Evolutionary conservation across 2,797 vertebrate species (phyloP), one percentile per base, ranked within the genome.

Genomic region (Acanthurus leucopareius): DNA sequence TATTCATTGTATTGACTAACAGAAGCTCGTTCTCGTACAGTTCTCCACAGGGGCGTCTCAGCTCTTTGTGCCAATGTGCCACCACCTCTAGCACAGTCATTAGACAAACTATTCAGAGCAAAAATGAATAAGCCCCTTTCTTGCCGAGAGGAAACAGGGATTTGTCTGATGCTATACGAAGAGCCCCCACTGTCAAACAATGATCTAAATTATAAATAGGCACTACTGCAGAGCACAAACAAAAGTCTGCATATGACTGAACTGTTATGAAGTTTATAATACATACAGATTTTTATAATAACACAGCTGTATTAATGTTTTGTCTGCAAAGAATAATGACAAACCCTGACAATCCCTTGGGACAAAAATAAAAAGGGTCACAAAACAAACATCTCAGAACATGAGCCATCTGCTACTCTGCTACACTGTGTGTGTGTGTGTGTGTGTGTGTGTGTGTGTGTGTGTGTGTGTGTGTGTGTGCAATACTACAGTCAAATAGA

Each of bases 61-160:
- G 47, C 53, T 72, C 59, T 87, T 80, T 83, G 40, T 85, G 79
- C 73, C 64, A 82, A 78, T 79, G 54, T 22, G 16, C 56, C 54
- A 54, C 65, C 67, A 70, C 66, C 77, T 79, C 63, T 59, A 60
- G 65, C 75, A 66, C 44, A 73, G 40, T 75, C 80, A 86, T 79
- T 77, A 81, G 59, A 73, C 77, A 74, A 80, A 70, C 69, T 67
- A 80, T 87, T 86, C 75, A 84, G 17, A 69, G 75, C 38, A 68
- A 68, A 76, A 82, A 84, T 79, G 76, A 87, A 82, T 69, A 61
- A 83, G 42, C 2, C 59, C 42, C 71, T 81, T 86, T 69, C 65
- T 71, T 51, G 53, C 44, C 54, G 66, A 67, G 44, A 76, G 71
- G 38, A 86, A 88, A 80, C 59, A 45, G 13, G 5, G 32, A 69